Conservation (phyloP, 1,140 invertebrate species). For the Papilio polytes region DNA sequence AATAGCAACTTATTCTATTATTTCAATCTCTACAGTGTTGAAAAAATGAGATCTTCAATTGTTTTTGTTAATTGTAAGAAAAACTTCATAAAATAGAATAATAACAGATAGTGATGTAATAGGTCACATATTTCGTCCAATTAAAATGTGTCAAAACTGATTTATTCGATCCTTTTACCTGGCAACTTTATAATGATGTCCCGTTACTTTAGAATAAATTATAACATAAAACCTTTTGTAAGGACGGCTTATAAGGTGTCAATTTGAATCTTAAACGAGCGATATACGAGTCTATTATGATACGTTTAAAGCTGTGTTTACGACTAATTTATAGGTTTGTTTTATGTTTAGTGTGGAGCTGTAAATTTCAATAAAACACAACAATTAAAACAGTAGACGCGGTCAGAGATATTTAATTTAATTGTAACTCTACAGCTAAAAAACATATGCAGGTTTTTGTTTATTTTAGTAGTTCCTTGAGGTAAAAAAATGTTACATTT, state of each 20-base stretch:
- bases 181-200: conserved; percentile 12
- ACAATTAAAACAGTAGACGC: conserved; percentile 23
- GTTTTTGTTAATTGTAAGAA: neutral
- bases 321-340: conserved; percentile 27
- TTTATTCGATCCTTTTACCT: neutral
- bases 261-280: conserved; percentile 10
- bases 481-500: neutral
- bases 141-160: neutral
- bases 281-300: neutral
- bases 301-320: conserved; percentile 15
- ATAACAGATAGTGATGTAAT: neutral
- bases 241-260: conserved; percentile 4
- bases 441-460: neutral
- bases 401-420: neutral
- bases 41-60: neutral
- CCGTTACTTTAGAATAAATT: neutral
- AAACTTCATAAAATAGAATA: neutral
- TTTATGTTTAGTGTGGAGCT: conserved; percentile 12
- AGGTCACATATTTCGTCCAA: neutral
- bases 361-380: conserved; percentile 3
- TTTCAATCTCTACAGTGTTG: neutral
- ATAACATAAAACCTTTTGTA: neutral
- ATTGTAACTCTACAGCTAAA: neutral
- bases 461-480: neutral
- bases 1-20: neutral